phyloP scores from a whole-genome alignment of 2,888 invertebrate genomes.

The Fragum sueziense region DNA sequence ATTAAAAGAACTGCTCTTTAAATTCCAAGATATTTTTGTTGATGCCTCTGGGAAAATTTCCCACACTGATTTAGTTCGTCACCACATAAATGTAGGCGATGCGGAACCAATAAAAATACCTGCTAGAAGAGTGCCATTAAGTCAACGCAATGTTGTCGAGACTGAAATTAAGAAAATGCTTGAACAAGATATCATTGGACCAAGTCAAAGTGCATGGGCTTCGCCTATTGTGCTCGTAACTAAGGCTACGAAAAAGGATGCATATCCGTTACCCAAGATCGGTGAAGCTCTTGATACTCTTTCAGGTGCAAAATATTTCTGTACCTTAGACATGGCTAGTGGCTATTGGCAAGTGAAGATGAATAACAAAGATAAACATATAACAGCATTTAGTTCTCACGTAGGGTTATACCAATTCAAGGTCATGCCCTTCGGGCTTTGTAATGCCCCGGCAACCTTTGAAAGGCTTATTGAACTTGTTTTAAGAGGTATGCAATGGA shows the following conservation, averaged over 20 bases:
- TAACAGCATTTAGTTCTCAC: conserved; percentile 41
- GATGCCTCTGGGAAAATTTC: conserved; percentile 15
- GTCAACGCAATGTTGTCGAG: conserved; percentile 41
- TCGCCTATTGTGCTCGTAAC: conserved; percentile 37
- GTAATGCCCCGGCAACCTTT: conserved; percentile 62
- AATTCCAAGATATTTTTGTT: conserved; percentile 36
- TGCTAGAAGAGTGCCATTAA: conserved; percentile 36
- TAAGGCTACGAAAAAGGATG: no score
- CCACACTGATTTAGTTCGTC: conserved; percentile 36
- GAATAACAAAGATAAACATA: conserved; percentile 19
- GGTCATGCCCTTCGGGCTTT: conserved; percentile 55
- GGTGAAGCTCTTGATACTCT: neutral
- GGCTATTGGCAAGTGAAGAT: conserved; percentile 56
- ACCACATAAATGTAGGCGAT: conserved; percentile 50
- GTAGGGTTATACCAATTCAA: conserved; percentile 38
- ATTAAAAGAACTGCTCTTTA: conserved; percentile 13
- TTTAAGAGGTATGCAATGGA: conserved; percentile 18
- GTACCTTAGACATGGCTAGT: conserved; percentile 46
- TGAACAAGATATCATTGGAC: conserved; percentile 45
- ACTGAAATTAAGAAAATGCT: conserved; percentile 43
- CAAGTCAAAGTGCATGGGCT: conserved; percentile 47
- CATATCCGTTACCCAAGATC: conserved; percentile 29
- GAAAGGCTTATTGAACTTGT: conserved; percentile 59
- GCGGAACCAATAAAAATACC: conserved; percentile 51
- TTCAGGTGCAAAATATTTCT: conserved; percentile 35